Evolutionary conservation across 2,113 vertebrate genomes (phyloP).

Genomic region (Mirza zaza): DNA sequence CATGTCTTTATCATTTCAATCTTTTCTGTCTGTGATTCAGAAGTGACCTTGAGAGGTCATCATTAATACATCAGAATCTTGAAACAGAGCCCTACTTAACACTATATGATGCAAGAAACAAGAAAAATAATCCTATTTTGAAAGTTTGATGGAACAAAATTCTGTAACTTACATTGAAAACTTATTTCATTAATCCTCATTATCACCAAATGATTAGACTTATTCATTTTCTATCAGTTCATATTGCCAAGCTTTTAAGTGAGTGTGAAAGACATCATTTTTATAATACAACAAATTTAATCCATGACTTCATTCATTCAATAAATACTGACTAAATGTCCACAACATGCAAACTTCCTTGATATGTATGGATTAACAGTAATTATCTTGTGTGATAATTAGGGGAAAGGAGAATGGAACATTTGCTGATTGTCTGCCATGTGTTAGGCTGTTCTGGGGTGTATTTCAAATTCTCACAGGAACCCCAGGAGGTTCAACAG

Average conservation of each 20-base stretch:
- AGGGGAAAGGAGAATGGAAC: not conserved
- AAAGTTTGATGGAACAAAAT: not conserved
- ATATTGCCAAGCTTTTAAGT: not conserved
- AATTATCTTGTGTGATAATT: not conserved
- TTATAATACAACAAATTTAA: not conserved
- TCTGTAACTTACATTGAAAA: not conserved
- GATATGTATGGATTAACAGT: not conserved
- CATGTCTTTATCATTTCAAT: not conserved
- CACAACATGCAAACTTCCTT: not conserved
- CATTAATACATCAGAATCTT: not conserved
- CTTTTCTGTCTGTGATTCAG: not conserved
- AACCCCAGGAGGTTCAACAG: not conserved
- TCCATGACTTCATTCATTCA: slow-evolving; percentile 9
- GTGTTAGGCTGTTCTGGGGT: not conserved
- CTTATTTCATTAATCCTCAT: not conserved
- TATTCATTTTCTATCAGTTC: not conserved
- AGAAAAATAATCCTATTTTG: not conserved
- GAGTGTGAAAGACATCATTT: not conserved
- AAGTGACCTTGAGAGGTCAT: not conserved
- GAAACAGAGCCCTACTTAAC: not conserved
- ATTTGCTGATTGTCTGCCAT: not conserved
- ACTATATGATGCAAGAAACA: not conserved
- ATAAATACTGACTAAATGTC: not conserved
- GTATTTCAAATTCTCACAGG: not conserved
- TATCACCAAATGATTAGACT: not conserved